Base-by-base conservation (phyloP, 2,888 invertebrate species). In the Tenthredo scrophulariae region DNA sequence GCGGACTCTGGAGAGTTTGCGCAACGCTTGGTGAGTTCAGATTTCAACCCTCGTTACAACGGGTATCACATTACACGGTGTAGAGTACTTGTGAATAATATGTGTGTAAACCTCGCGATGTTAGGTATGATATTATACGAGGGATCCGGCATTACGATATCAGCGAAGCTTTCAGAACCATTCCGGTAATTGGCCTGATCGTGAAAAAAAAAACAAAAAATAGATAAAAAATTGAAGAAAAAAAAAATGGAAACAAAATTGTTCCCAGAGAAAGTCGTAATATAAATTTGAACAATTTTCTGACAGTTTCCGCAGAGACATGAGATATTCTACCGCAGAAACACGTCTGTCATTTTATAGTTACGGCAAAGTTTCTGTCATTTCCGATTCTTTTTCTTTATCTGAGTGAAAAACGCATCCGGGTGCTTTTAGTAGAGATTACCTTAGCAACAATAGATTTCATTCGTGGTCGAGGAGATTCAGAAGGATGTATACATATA, bases 1-100 rank as follows among this genome's bases (percentile, higher is more conserved):
- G 97, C n/a, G 97, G 97, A 75, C 94, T 97, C 82, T 97, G 97
- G 97, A 95, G 95, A 89, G 95, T 97, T 91, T 97, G 97, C 94
- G 96, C 96, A 90, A 97, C 97, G 77, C 96, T 96, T 90, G 96
- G 97, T 97, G 92, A 97, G 97, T 96, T 85, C 40, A 77, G 22
- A 33, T 50, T 77, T 77, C 26, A 7, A 74, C 40, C 37, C 72
- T 40, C 72, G 43, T 74, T 43, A 43, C 43, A 74, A 22, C 26
- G n/a, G 33, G n/a, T 70, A 70, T 70, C n/a, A 37, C 33, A 37
- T 70, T 70, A 70, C 70, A 70, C 70, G 37, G 33, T 70, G 33
- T 70, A 22, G 10, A 74, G 72, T 43, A 74, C 43, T 74, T 43
- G 43, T 74, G 72, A 43, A 74, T 40, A 43, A 74, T 40, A 43